These are phyloP conservation scores for Hemicrepidius hirtus DNA, from an alignment of 2,888 invertebrate species.

Conservation along the genomic window DNA sequence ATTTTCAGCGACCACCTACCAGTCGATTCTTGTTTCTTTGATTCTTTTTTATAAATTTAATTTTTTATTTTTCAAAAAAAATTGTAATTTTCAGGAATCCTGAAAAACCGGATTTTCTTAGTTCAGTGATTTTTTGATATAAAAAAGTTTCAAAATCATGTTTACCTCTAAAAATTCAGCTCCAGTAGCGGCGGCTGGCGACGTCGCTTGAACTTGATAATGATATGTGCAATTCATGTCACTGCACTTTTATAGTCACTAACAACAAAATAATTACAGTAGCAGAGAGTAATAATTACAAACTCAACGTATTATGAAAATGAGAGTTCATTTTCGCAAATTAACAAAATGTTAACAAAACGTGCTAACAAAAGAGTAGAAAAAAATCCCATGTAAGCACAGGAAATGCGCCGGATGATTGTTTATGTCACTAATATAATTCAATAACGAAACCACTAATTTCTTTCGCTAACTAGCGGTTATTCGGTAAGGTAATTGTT, in stretches of 20 bases:
- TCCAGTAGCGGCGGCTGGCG: slow-evolving; percentile 67
- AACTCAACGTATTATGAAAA: slow-evolving; percentile 31
- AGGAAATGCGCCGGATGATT: slow-evolving; percentile 50
- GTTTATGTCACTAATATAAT: slow-evolving; percentile 63
- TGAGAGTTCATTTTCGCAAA: slow-evolving; percentile 43
- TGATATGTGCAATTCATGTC: slow-evolving; percentile 69
- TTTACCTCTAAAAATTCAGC: slow-evolving; percentile 70
- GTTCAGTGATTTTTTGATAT: not conserved
- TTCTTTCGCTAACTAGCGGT: slow-evolving; percentile 65
- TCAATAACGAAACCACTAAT: slow-evolving; percentile 65
- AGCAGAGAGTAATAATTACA: slow-evolving; percentile 37
- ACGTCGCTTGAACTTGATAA: slow-evolving; percentile 68
- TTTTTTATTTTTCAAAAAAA: too few relatives aligned
- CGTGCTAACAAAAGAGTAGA: slow-evolving; percentile 14
- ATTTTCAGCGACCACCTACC: too few relatives aligned
- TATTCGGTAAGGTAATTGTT: slow-evolving; percentile 65
- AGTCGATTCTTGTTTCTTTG: too few relatives aligned
- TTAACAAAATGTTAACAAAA: slow-evolving; percentile 40
- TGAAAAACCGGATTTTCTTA: not conserved
- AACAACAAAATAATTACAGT: slow-evolving; percentile 48
- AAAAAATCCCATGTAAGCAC: slow-evolving; percentile 28
- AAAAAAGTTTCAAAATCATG: slow-evolving; percentile 2
- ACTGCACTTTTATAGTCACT: slow-evolving; percentile 43
- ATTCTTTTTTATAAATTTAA: too few relatives aligned
- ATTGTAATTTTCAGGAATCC: not conserved